Evolutionary conservation across 2,797 vertebrate genomes (phyloP).

Genomic region (Acrossocheilus fasciatus): DNA sequence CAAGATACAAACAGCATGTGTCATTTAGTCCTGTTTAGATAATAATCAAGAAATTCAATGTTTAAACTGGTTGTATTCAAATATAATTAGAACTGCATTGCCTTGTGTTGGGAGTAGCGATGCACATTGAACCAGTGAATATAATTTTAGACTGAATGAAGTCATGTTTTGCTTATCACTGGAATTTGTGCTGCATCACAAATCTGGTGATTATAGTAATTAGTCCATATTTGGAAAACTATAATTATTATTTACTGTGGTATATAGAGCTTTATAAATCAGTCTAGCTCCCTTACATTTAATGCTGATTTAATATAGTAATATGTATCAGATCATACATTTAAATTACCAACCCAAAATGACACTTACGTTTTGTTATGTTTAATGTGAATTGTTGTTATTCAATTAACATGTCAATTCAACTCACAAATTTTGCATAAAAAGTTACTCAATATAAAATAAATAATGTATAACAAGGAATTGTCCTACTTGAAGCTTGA

Average conservation of each 20-base stretch:
- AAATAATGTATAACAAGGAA: neutral
- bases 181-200: slow-evolving; percentile 46
- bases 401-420: neutral
- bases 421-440: neutral
- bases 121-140: slow-evolving; percentile 29
- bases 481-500: neutral
- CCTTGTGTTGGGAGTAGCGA: neutral
- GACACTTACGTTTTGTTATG: neutral
- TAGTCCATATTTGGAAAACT: slow-evolving; percentile 41
- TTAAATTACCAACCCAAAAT: neutral
- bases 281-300: slow-evolving; percentile 19
- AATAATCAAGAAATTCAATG: slow-evolving; percentile 3
- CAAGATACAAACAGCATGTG: slow-evolving; percentile 8
- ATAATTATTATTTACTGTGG: slow-evolving; percentile 44
- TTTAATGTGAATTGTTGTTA: neutral
- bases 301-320: slow-evolving; percentile 16
- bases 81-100: slow-evolving; percentile 12
- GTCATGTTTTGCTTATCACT: slow-evolving; percentile 20
- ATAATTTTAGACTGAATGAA: slow-evolving; percentile 39
- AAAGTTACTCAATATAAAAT: neutral
- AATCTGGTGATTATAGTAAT: slow-evolving; percentile 51
- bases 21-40: slow-evolving; percentile 17
- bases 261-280: slow-evolving; percentile 2
- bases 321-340: slow-evolving; percentile 12
- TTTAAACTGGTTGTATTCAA: slow-evolving; percentile 30